These are phyloP conservation scores for Odontamblyopus rebecca DNA, from an alignment of 2,797 vertebrate genomes.

Conservation along the genomic window DNA sequence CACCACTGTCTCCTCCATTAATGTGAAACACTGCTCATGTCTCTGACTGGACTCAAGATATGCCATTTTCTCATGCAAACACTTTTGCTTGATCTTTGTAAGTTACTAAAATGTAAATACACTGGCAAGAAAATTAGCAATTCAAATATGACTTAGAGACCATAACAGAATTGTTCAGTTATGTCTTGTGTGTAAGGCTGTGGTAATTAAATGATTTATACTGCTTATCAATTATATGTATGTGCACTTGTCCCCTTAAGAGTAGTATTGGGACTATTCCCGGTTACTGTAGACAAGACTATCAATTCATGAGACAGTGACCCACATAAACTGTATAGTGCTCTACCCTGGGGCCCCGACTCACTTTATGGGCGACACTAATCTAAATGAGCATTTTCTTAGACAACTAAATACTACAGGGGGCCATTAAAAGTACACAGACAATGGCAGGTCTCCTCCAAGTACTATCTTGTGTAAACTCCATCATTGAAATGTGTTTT, in stretches of 20 bases:
- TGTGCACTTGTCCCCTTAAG: conserved; percentile 9
- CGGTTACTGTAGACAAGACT: conserved; percentile 1
- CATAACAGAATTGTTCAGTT: not conserved
- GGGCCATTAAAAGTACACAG: conserved; percentile 13
- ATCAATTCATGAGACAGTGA: conserved; percentile 10
- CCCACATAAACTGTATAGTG: conserved; percentile 12
- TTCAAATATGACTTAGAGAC: not conserved
- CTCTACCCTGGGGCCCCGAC: not conserved
- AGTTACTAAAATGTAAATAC: not conserved
- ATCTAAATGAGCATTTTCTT: conserved; percentile 13
- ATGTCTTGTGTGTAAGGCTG: not conserved
- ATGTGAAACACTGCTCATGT: not conserved
- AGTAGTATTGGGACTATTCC: conserved; percentile 5
- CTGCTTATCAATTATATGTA: conserved; percentile 5
- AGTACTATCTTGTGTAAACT: conserved; percentile 21
- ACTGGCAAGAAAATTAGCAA: not conserved
- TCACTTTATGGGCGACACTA: conserved; percentile 10
- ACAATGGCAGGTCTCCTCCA: conserved; percentile 5
- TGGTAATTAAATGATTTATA: conserved; percentile 3
- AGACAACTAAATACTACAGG: conserved; percentile 15
- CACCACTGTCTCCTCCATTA: too few species aligned
- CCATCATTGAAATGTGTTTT: conserved; percentile 60
- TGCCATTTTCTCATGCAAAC: not conserved
- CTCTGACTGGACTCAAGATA: not conserved
- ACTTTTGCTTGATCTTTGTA: not conserved